Evolutionary conservation across 2,113 vertebrate species (phyloP).

Genomic region (Podiceps cristatus): DNA sequence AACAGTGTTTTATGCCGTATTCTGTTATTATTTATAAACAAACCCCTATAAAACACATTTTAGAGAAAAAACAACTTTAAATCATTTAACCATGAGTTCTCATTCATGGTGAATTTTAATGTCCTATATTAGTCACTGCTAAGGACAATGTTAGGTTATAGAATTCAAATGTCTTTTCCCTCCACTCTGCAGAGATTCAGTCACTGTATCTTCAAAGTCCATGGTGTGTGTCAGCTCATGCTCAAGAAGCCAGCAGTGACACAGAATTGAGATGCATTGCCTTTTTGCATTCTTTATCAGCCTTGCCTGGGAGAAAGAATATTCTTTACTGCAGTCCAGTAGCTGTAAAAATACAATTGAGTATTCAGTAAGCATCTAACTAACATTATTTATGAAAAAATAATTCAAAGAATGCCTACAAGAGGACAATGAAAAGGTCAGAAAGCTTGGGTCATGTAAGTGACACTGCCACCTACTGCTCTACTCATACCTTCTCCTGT

Average conservation of each 20-base stretch:
- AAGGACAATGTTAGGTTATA: neutral
- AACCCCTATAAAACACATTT: neutral
- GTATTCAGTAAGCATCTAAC: slow-evolving; percentile 10
- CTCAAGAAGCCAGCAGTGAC: slow-evolving; percentile 41
- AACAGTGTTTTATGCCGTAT: neutral
- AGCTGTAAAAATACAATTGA: neutral
- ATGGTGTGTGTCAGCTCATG: neutral
- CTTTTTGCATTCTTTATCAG: slow-evolving; percentile 32
- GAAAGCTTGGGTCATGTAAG: neutral
- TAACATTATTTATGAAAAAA: slow-evolving; percentile 46
- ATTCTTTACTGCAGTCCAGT: slow-evolving; percentile 4
- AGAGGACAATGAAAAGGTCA: neutral
- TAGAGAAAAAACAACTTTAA: neutral
- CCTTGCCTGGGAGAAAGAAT: slow-evolving; percentile 15
- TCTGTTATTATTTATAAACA: neutral
- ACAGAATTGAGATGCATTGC: slow-evolving; percentile 24
- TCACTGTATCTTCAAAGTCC: slow-evolving; percentile 44
- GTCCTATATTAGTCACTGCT: neutral
- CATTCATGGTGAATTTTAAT: neutral
- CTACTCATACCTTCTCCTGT: neutral
- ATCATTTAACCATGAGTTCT: neutral
- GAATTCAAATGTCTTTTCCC: neutral
- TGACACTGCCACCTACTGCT: neutral
- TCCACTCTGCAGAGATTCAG: slow-evolving; percentile 1
- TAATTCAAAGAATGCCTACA: neutral